Evolutionary conservation across 2,113 vertebrate species (phyloP).

Genomic region (Lota lota): DNA sequence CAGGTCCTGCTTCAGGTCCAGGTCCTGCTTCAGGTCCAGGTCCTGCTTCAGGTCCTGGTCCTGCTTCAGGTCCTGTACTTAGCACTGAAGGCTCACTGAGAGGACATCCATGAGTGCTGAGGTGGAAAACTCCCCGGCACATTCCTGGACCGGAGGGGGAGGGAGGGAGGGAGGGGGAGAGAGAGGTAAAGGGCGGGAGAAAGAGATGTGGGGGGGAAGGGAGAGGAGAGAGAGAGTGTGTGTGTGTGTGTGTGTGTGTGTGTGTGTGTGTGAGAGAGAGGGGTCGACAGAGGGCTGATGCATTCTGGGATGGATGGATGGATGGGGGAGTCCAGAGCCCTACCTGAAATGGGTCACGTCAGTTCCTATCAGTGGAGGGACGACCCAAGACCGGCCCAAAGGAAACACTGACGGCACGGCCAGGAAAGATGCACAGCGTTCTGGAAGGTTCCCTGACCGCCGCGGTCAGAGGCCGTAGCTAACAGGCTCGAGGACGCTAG

Average conservation of each 20-base stretch:
- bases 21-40: too few species aligned
- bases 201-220: background rate
- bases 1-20: slow-evolving; percentile 2
- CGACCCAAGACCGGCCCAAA: too few species aligned
- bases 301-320: slow-evolving; percentile 41
- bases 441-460: too few species aligned
- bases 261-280: background rate
- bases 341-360: slow-evolving; percentile 30
- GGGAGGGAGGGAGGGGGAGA: slow-evolving; percentile 30
- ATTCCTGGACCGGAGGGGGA: slow-evolving; percentile 57
- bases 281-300: slow-evolving; percentile 8
- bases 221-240: too few species aligned
- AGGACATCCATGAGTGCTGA: slow-evolving; percentile 58
- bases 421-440: too few species aligned
- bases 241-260: too few species aligned
- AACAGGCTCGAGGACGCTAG: too few species aligned
- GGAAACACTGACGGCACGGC: too few species aligned
- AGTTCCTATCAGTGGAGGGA: slow-evolving; percentile 30
- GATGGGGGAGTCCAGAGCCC: slow-evolving; percentile 33
- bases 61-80: slow-evolving; percentile 53
- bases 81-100: slow-evolving; percentile 53
- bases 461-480: too few species aligned
- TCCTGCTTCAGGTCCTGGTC: slow-evolving; percentile 14
- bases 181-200: background rate
- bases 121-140: slow-evolving; percentile 68